A percentile compares a stretch with the other conserved stretches of the same genome.
Evolutionary conservation across 2,888 invertebrate genomes (phyloP).

Genomic region (Didymodactylos carnosus): DNA sequence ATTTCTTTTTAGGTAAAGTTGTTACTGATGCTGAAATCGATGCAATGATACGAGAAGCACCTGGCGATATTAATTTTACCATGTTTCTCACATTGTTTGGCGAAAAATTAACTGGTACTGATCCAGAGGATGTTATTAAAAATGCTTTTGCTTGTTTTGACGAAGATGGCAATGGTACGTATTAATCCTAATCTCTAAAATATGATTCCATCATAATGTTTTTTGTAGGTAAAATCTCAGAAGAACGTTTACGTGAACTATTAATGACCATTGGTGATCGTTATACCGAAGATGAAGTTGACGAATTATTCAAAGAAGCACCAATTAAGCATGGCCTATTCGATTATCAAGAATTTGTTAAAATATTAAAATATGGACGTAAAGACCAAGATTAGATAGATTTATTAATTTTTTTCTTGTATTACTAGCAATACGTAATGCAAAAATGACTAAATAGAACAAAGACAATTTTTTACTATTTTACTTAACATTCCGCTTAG

Average conservation of each 20-base stretch:
- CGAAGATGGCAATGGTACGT: conserved; percentile 71
- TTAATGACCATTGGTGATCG: conserved; percentile 93
- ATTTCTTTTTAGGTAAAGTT: conserved; percentile 81
- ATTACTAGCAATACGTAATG: neutral
- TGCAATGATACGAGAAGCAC: conserved; percentile 94
- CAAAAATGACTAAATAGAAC: too few relatives aligned
- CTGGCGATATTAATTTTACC: conserved; percentile 94
- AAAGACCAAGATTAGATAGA: conserved; percentile 77
- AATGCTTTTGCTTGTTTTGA: conserved; percentile 99
- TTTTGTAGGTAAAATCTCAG: conserved; percentile 56
- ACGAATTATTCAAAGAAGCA: conserved; percentile 94
- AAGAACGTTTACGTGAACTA: conserved; percentile 78
- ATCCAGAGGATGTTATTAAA: conserved; percentile 95
- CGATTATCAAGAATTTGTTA: conserved; percentile 91
- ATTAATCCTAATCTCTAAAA: neutral
- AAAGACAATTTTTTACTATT: neutral
- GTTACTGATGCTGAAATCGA: conserved; percentile 86
- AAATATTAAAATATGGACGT: conserved; percentile 93
- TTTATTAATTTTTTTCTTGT: neutral
- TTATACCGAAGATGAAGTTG: conserved; percentile 67
- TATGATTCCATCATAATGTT: conserved; percentile 8
- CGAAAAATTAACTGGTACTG: conserved; percentile 88
- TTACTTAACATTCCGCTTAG: neutral
- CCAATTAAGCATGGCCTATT: conserved; percentile 78
- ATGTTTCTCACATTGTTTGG: conserved; percentile 94